phyloP scores from a whole-genome alignment of 30 jellyfish, hydroid and myxozoan species.

The Phacellophora camtschatica region DNA sequence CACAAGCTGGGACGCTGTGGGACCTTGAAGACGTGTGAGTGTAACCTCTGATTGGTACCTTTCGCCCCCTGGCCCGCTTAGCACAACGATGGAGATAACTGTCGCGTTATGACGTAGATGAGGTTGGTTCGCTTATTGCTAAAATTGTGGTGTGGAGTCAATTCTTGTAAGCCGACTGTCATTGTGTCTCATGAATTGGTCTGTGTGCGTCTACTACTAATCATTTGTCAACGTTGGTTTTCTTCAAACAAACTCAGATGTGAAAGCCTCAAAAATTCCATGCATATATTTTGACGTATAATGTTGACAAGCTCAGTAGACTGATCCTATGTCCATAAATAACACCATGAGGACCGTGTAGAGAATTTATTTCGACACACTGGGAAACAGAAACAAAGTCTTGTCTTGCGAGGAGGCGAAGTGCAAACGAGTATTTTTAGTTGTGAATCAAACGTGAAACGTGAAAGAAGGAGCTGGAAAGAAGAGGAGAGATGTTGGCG shows the following conservation, averaged over 20 bases:
- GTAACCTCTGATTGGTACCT: slow-evolving; percentile 22
- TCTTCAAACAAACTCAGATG: neutral
- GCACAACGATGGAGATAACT: slow-evolving; percentile 22
- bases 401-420: too few relatives aligned
- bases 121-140: neutral
- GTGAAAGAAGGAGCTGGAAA: too few relatives aligned
- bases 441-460: too few relatives aligned
- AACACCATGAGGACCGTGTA: slow-evolving; percentile 46
- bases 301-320: slow-evolving; percentile 54
- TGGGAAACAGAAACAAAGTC: too few relatives aligned
- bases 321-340: slow-evolving; percentile 53
- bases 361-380: neutral
- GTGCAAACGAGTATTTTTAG: too few relatives aligned
- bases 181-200: slow-evolving; percentile 32
- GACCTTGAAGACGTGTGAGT: slow-evolving; percentile 67
- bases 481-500: neutral
- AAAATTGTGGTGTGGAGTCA: slow-evolving; percentile 14
- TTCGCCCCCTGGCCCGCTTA: neutral
- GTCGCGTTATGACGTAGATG: slow-evolving; percentile 1
- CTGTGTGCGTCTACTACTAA: neutral
- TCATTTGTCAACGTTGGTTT: neutral
- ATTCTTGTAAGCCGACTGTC: neutral
- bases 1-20: too few relatives aligned
- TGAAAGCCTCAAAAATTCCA: slow-evolving; percentile 17
- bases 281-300: slow-evolving; percentile 42